Evolutionary conservation across 1,140 invertebrate genomes (phyloP).

Genomic region (Metopolophium dirhodum): DNA sequence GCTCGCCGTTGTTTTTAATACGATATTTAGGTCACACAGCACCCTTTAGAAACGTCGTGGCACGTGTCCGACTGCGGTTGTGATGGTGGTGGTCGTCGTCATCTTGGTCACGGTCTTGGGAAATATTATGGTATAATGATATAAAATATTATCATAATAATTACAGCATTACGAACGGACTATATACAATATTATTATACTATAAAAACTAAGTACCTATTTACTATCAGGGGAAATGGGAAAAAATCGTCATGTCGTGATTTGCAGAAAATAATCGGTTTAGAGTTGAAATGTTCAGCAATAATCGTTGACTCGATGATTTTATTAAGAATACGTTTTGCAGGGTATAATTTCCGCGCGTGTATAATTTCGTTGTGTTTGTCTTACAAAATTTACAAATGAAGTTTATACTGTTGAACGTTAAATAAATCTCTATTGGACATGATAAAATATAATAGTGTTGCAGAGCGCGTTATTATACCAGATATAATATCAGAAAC

Average conservation of each 20-base stretch:
- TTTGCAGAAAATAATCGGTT: neutral
- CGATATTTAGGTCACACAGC: constrained; percentile 37
- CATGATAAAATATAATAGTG: neutral
- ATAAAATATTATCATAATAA: neutral
- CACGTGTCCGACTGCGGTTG: neutral
- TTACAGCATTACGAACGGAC: neutral
- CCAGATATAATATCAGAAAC: neutral
- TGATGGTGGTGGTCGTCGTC: neutral
- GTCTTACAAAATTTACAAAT: neutral
- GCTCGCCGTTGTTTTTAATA: neutral
- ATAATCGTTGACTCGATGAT: neutral
- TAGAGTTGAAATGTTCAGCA: neutral
- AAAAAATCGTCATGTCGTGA: neutral
- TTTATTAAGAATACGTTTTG: neutral
- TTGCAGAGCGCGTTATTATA: neutral
- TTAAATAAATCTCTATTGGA: neutral
- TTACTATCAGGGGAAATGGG: neutral
- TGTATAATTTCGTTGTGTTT: neutral
- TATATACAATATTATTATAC: neutral
- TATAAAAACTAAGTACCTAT: neutral
- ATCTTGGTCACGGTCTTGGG: neutral
- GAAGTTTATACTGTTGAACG: neutral
- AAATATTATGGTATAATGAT: neutral
- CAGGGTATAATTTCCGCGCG: too few species aligned
- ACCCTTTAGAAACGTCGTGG: neutral